Evolutionary conservation across 2,113 vertebrate species (phyloP).

Genomic region (Pogonocichla stellata): DNA sequence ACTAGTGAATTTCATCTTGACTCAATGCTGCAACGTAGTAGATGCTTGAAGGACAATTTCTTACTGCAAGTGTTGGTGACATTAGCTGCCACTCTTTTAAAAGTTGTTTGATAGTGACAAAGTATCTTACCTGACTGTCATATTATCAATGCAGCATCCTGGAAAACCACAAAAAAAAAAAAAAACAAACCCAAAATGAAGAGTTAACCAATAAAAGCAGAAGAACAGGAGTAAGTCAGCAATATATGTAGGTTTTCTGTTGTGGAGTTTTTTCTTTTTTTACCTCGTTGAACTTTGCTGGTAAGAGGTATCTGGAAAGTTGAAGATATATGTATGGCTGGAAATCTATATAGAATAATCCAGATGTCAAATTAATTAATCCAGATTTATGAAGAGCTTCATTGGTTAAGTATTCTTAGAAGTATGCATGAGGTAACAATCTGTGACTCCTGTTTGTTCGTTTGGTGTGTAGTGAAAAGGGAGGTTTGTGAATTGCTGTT

Average conservation of each 20-base stretch:
- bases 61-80: conserved; percentile 9
- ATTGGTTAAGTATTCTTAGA: not conserved
- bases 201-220: not conserved
- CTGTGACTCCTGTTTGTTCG: not conserved
- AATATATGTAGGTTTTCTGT: not conserved
- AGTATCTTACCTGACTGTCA: not conserved
- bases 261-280: not conserved
- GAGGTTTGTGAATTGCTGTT: not conserved
- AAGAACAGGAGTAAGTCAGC: not conserved
- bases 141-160: not conserved
- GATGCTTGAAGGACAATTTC: conserved; percentile 21
- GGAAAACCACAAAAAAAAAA: not conserved
- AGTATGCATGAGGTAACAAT: not conserved
- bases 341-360: not conserved
- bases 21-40: not conserved
- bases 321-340: not conserved
- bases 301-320: not conserved
- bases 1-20: not conserved
- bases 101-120: not conserved
- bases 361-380: not conserved
- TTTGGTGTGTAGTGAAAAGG: not conserved
- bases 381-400: not conserved
- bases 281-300: not conserved
- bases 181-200: not conserved
- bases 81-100: not conserved